Evolutionary conservation across 1,140 invertebrate species (phyloP), one percentile per base, ranked within the genome.

Genomic region (Drosophila suzukii): DNA sequence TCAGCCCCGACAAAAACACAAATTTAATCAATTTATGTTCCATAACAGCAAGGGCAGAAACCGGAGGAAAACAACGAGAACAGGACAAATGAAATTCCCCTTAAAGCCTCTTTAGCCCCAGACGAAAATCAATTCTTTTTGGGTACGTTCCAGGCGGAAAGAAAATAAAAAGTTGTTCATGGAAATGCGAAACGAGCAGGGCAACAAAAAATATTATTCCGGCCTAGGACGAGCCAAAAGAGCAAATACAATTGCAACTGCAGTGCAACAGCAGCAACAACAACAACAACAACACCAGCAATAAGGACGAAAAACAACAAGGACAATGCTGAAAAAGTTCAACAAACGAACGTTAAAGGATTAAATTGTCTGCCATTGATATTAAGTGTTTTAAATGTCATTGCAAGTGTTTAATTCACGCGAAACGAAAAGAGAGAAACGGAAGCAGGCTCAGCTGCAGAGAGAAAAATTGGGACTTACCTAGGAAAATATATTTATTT

Each of bases 381-480:
- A 88, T 88, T 88, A 88, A 88, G 83, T 88, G 83, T 88, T 88
- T 88, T 88, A 88, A 88, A 88, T 88, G 83, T 88, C 83, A 89
- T 77, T 82, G 75, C 80, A 78, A 89, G 79, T 89, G 84, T 89
- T 88, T 88, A 88, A 88, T 88, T 88, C 84, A 89, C 75, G 67
- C 61, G 57, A 68, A 61, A 39, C 43, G 27, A 49, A 47, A 51
- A 32, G 7, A 49, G 41, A 49, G 43, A 32, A 47, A 17, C 30
- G 20, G 6, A 54, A 38, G 38, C 10, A 38, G n/a, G 13, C 1
- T 36, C 17, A 7, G 46, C 13, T 34, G 17, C 55, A 54, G 49
- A 24, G 38, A 57, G 46, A 49, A 43, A 51, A 47, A 36, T 20
- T 51, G 10, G 17, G 4, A 7, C 15, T 15, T 6, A 41, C n/a